Base-by-base conservation (phyloP, 2,888 invertebrate genomes). In the Eilema sororculum region DNA sequence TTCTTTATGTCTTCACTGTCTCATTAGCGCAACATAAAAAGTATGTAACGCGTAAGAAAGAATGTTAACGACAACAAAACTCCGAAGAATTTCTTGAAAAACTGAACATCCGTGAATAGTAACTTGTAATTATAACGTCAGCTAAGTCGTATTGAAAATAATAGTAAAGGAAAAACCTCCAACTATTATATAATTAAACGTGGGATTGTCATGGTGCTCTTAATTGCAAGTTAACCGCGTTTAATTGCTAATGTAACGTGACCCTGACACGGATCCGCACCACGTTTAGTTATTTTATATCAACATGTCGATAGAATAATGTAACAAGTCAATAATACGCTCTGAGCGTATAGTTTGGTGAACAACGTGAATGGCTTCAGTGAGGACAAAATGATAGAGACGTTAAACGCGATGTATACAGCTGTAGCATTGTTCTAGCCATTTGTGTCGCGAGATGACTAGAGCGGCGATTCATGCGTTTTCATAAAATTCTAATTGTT, bases 221-320 rank as follows among this genome's bases (percentile, higher is more conserved):
- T 76, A 77, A 78, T 75, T 76, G 68, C 57, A 20, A 66, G 73
- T 64, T 78, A 79, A 74, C 46, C 52, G 71, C 67, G 68, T 68
- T 69, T 76, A 67, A 78, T 76, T 73, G 70, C 75, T n/a, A 69
- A 65, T 65, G 67, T 64, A 67, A 71, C 63, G 57, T 33, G 74
- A 71, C 80, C 78, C 62, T 78, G 84, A 77, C 79, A 75, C 70
- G 61, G 73, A 79, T 81, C 75, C 74, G 9, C 24, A 37, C n/a
- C 25, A 20, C 12, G 46, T 63, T 63, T 25, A 9, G 16, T 63
- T 75, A 63, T 73, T 68, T 71, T 61, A 52, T 13, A 52, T 28
- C 12, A 22, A 30, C n/a, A 30, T 28, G 13, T 13, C 58, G 28
- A 16, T 58, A 58, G 5, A n/a, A 6, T 20, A 52, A 13, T 52